Evolutionary conservation across 2,888 invertebrate genomes (phyloP), one percentile per base, ranked within the genome.

Genomic region (Synergus gifuensis): DNA sequence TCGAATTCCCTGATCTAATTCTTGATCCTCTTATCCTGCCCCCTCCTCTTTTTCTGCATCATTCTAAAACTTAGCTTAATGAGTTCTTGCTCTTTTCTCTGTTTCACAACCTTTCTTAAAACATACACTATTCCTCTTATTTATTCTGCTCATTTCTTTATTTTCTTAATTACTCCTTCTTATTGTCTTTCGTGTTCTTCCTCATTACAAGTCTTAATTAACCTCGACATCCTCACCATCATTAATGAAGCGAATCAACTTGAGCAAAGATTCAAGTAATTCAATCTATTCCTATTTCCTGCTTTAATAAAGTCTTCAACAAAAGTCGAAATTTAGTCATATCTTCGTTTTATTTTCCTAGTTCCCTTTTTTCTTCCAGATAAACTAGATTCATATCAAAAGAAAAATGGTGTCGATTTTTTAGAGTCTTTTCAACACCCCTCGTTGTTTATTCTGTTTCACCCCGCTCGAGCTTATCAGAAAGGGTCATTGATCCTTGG

Each of bases 1-100:
- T 36, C 49, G 49, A 40, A 73, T 73, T 54, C 73, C n/a, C 54
- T 58, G 54, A 73, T 73, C 28, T 54, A 73, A 73, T 73, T 73
- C 54, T 73, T n/a, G 16, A 73, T 73, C 54, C 54, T 66, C 40
- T 42, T 69, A 46, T 67, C 44, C 18, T 44, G 28, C 14, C 9
- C 9, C 12, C 44, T 7, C 22, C 12, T 67, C 7, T 16, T 22
- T 67, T 5, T 22, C 22, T 46, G 14, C 22, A 44, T 67, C 14
- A 58, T 18, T 58, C 7, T 58, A 9, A 58, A 58, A 58, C 18
- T 67, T 18, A 12, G 3, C 44, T 46, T 67, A 64, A 64, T 18
- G 18, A 40, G n/a, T 28, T 62, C 28, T 62, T 1, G 62, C 22
- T 22, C 11, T 62, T 22, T 22, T 28, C 28, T 62, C 12, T 62